These are phyloP conservation scores for Heterodera filipjevi DNA, from an alignment of 2,888 invertebrate genomes.

Conservation along the genomic window DNA sequence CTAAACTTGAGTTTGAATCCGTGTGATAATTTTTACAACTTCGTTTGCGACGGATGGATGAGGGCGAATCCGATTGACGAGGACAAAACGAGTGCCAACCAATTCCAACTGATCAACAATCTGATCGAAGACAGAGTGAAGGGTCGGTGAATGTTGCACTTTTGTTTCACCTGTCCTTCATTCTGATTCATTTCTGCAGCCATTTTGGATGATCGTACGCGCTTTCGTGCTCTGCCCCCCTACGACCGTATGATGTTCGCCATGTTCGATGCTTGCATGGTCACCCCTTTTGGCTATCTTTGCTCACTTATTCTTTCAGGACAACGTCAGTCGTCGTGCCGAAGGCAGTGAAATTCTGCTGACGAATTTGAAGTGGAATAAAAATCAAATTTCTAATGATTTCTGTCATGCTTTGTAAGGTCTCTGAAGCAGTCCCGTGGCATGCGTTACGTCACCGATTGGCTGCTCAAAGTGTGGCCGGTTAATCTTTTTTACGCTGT, in stretches of 20 bases:
- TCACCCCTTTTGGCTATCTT: not conserved
- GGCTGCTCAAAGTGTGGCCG: constrained; percentile 40
- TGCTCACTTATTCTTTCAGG: not conserved
- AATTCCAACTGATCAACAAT: constrained; percentile 41
- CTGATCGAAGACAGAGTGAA: constrained; percentile 42
- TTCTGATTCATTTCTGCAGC: constrained; percentile 2
- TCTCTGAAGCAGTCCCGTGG: constrained; percentile 28
- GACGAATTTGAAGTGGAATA: constrained; percentile 17
- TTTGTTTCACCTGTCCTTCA: not conserved
- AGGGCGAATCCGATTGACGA: constrained; percentile 45
- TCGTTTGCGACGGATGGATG: constrained; percentile 43
- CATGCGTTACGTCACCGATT: constrained; percentile 39
- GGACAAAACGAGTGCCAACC: constrained; percentile 53
- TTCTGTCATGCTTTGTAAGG: too few relatives aligned
- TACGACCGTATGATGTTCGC: constrained; percentile 33
- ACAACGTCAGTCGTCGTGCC: constrained; percentile 8
- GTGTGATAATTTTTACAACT: constrained; percentile 40
- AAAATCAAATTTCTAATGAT: not conserved
- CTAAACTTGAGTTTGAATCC: constrained; percentile 33
- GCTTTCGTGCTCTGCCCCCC: constrained; percentile 28
- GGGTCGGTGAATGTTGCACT: not conserved
- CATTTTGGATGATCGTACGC: constrained; percentile 24
- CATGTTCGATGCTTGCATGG: constrained; percentile 32
- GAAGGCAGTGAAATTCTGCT: constrained; percentile 25
- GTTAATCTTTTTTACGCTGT: constrained; percentile 38